Conservation (phyloP, 2,113 vertebrate genomes). For the Tiliqua scincoides region DNA sequence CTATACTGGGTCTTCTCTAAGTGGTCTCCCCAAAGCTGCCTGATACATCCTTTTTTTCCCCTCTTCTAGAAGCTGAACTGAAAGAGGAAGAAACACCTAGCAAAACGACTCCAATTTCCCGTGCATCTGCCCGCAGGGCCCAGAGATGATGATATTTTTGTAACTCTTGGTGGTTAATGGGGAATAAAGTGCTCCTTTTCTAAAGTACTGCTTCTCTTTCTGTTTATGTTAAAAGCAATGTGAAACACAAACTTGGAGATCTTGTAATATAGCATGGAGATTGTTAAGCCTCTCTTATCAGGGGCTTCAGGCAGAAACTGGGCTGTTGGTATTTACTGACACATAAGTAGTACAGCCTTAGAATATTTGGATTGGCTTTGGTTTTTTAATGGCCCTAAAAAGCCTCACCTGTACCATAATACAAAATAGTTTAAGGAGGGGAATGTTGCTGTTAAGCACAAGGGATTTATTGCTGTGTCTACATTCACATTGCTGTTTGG, state of each 20-base stretch:
- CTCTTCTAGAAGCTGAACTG: conserved; percentile 79
- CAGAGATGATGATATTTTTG: conserved; percentile 63
- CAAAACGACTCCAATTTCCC: conserved; percentile 90
- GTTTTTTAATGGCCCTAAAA: neutral
- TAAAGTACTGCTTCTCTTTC: neutral
- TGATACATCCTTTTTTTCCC: conserved; percentile 10
- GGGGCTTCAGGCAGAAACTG: too few relatives aligned
- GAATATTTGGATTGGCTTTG: neutral
- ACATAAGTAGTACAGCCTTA: neutral
- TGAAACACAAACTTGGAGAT: neutral
- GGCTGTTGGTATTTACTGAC: neutral
- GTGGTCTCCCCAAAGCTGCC: conserved; percentile 17
- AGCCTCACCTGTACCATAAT: neutral
- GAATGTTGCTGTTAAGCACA: too few relatives aligned
- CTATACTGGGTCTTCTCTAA: neutral
- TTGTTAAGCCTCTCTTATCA: neutral
- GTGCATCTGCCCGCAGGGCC: conserved; percentile 75
- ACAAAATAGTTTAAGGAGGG: neutral
- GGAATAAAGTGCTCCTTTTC: conserved; percentile 31
- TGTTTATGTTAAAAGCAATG: neutral
- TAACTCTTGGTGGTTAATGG: conserved; percentile 2
- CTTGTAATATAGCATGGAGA: too few relatives aligned
- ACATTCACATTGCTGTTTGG: neutral
- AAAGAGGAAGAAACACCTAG: conserved; percentile 89
- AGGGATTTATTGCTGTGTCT: neutral